Evolutionary conservation across 2,113 vertebrate genomes (phyloP).

Genomic region (Barbus barbus): DNA sequence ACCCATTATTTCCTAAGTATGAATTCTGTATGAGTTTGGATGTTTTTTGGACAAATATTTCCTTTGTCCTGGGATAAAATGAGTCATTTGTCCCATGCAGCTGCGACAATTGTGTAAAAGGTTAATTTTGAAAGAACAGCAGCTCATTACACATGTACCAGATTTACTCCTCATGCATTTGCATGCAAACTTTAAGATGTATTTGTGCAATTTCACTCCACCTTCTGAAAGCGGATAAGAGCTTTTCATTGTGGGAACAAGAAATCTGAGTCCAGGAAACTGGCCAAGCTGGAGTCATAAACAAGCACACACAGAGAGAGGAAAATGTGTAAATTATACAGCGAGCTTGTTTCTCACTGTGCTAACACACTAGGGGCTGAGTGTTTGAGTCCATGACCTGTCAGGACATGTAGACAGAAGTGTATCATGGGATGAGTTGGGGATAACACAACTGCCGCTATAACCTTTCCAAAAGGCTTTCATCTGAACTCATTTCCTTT

Average conservation of each 20-base stretch:
- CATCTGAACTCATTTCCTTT: not conserved
- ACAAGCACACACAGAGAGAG: constrained; percentile 14
- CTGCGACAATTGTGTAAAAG: not conserved
- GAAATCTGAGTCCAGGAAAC: constrained; percentile 19
- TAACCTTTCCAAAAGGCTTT: not conserved
- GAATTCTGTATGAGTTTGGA: not conserved
- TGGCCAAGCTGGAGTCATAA: not conserved
- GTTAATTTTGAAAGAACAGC: not conserved
- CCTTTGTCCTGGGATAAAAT: not conserved
- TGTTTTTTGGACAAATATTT: not conserved
- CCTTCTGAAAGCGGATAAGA: constrained; percentile 13
- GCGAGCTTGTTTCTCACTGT: constrained; percentile 1
- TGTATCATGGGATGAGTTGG: not conserved
- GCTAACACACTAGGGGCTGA: not conserved
- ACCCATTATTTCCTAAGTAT: not conserved
- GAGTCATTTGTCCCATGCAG: not conserved
- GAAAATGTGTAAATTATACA: constrained; percentile 19
- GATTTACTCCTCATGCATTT: constrained; percentile 2
- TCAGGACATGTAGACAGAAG: constrained; percentile 25
- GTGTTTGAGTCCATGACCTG: constrained; percentile 27
- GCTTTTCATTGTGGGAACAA: constrained; percentile 5
- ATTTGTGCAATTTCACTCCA: not conserved
- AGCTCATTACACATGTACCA: not conserved
- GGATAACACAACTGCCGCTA: not conserved
- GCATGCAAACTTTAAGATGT: not conserved